Evolutionary conservation across 2,888 invertebrate species (phyloP), one percentile per base, ranked within the genome.

Genomic region (Zaprionus lineosus): DNA sequence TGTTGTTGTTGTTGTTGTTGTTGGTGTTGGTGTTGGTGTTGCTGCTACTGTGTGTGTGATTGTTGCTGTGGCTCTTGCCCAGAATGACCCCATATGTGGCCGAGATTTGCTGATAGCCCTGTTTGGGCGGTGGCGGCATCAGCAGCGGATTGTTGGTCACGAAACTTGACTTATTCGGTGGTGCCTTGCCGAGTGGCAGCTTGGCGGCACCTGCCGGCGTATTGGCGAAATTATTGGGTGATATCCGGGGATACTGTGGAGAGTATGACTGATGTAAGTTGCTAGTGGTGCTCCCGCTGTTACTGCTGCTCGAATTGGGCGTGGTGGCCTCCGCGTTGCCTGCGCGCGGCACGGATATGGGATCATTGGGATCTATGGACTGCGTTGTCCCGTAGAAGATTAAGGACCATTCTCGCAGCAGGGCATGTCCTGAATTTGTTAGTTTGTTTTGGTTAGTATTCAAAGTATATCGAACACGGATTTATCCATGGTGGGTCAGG

Each of bases 381-480:
- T 91, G 91, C 21, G 88, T 94, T 57, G 98, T 98, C 81, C 98
- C 98, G 90, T 97, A 97, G 89, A 98, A 93, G 87, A 96, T 94
- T 89, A 98, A 92, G 63, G 97, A 95, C 98, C 98, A 98, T 89
- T 96, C 96, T 91, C 96, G 95, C 83, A 98, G 93, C 69, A 95
- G 94, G 60, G 97, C 97, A 89, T 96, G 94, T 91, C 96, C 96
- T 96, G 50, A 2, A 12, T 46, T 12, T 15, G 21, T n/a, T n/a
- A n/a, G n/a, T n/a, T n/a, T n/a, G 26, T 34, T 28, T 43, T 7
- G 28, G 5, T 21, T 26, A 11, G 24, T n/a, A 5, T 18, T 21
- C 8, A n/a, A 60, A 59, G 28, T 39, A 16, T 33, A 31, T n/a
- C n/a, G n/a, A n/a, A n/a, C n/a, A n/a, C n/a, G n/a, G n/a, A n/a